These are phyloP conservation scores for Melanostoma scalare DNA, from an alignment of 2,888 invertebrate genomes.

Conservation along the genomic window DNA sequence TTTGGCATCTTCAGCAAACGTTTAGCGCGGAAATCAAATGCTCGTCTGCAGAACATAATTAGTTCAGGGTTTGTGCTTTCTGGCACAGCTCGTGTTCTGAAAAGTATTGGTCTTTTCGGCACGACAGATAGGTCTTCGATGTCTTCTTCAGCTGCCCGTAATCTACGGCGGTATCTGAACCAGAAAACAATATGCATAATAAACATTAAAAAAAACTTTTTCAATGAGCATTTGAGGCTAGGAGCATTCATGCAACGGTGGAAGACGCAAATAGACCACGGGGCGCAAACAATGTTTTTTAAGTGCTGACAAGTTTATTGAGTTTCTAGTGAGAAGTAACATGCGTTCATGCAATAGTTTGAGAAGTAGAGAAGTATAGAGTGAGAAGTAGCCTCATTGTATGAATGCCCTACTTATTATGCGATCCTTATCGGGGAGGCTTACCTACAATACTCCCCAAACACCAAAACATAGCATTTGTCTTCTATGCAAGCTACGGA, in stretches of 20 bases:
- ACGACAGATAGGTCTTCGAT: slow-evolving; percentile 89
- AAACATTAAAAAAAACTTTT: no score
- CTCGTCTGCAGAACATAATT: slow-evolving; percentile 96
- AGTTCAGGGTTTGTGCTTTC: slow-evolving; percentile 89
- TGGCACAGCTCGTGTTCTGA: slow-evolving; percentile 83
- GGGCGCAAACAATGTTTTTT: no score
- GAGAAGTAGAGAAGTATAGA: not conserved
- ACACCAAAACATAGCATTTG: slow-evolving; percentile 97
- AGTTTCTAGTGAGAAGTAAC: slow-evolving; percentile 63
- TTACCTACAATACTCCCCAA: slow-evolving; percentile 97
- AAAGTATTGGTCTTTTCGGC: slow-evolving; percentile 86
- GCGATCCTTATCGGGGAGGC: not conserved
- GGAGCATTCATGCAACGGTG: no score
- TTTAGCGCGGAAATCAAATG: slow-evolving; percentile 97
- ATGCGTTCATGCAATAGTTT: slow-evolving; percentile 2
- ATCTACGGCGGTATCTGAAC: slow-evolving; percentile 91
- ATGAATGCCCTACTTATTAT: no score
- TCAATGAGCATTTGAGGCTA: no score
- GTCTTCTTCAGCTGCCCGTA: slow-evolving; percentile 90
- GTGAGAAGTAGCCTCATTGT: no score
- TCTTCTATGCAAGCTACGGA: slow-evolving; percentile 99
- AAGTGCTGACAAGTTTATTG: no score
- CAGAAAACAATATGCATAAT: not conserved
- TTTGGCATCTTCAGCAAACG: slow-evolving; percentile 81
- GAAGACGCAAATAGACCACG: no score